A percentile compares a stretch with the other conserved stretches of the same genome.
These are phyloP conservation scores for Eonycteris spelaea DNA, from an alignment of 2,113 vertebrate species.

Conservation along the genomic window DNA sequence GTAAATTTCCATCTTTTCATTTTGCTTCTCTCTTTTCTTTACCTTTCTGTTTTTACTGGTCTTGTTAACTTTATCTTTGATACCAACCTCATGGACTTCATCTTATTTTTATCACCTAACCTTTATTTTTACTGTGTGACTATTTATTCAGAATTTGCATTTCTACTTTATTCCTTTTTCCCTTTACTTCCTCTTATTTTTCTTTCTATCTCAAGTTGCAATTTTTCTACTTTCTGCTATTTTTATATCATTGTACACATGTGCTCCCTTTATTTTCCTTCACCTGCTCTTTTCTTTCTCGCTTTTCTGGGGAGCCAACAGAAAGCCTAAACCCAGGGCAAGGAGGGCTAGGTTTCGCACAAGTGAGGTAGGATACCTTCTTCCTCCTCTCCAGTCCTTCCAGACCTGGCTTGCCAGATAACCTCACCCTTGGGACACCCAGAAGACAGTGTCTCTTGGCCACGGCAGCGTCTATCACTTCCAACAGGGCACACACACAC, in stretches of 20 bases:
- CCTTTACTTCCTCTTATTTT: neutral
- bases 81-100: neutral
- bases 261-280: neutral
- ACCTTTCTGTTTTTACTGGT: neutral
- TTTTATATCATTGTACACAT: neutral
- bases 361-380: neutral
- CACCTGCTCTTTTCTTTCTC: neutral
- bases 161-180: neutral
- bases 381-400: neutral
- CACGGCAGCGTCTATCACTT: neutral
- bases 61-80: neutral
- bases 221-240: neutral
- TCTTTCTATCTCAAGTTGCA: neutral
- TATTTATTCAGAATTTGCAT: neutral
- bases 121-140: neutral
- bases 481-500: neutral
- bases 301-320: neutral
- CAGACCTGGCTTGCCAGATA: neutral
- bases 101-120: neutral
- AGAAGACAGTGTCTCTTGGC: neutral
- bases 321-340: neutral
- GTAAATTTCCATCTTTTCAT: neutral
- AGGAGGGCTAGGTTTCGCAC: neutral
- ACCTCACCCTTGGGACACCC: too few species aligned
- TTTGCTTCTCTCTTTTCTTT: neutral